phyloP scores from a whole-genome alignment of 2,797 vertebrate species.

The Anableps anableps region DNA sequence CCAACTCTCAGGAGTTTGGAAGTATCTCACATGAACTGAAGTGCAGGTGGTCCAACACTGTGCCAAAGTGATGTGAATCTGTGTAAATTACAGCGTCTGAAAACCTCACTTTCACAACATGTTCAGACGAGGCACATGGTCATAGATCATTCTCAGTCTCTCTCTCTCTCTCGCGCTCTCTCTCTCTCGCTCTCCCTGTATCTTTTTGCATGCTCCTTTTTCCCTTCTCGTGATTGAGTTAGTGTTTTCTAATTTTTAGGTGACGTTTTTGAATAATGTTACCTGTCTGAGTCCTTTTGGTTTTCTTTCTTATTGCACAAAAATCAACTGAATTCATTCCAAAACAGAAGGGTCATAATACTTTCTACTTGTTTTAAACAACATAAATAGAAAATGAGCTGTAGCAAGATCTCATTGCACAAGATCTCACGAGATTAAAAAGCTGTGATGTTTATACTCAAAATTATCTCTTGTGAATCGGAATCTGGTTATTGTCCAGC shows the following conservation, averaged over 20 bases:
- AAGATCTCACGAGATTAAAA: neutral
- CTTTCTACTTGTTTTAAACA: neutral
- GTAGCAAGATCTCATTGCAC: neutral
- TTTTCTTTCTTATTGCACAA: neutral
- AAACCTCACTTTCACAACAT: slow-evolving; percentile 65
- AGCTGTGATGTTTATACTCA: neutral
- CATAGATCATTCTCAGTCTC: slow-evolving; percentile 24
- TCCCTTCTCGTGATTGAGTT: neutral
- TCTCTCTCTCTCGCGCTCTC: slow-evolving; percentile 16
- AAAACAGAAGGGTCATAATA: neutral
- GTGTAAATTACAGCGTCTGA: slow-evolving; percentile 70
- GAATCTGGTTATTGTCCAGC: neutral
- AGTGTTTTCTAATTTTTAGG: neutral
- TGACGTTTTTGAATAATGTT: neutral
- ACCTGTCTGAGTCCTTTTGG: neutral
- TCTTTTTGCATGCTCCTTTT: neutral
- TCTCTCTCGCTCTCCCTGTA: neutral
- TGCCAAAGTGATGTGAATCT: slow-evolving; percentile 72
- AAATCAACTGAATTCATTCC: neutral
- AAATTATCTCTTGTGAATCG: neutral
- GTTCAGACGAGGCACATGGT: slow-evolving; percentile 57
- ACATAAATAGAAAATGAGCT: neutral
- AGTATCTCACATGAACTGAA: slow-evolving; percentile 49
- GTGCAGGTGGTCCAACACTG: slow-evolving; percentile 68
- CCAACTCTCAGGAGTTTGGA: slow-evolving; percentile 34